These are phyloP conservation scores for Hippoglossus hippoglossus DNA, from an alignment of 2,797 vertebrate genomes.

Conservation along the genomic window DNA sequence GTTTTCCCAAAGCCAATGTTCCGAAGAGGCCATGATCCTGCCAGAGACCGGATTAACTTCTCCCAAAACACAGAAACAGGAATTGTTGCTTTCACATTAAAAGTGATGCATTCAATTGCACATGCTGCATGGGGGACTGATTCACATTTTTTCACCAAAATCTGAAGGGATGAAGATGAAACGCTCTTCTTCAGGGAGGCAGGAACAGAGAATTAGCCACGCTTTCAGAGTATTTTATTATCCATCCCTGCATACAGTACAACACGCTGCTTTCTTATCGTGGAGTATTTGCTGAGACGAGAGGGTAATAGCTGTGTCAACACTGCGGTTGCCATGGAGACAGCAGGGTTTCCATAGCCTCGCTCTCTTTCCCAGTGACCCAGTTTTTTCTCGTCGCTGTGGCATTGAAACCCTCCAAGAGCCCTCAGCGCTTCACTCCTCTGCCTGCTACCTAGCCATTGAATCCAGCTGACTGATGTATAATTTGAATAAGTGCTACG, in stretches of 20 bases:
- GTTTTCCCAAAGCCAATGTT: neutral
- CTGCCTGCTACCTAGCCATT: constrained; percentile 57
- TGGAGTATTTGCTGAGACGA: constrained; percentile 60
- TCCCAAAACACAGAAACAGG: neutral
- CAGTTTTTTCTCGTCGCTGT: constrained; percentile 63
- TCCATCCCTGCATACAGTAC: constrained; percentile 31
- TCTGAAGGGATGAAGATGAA: constrained; percentile 11
- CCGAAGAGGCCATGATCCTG: neutral
- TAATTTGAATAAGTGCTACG: constrained; percentile 40
- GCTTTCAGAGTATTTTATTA: constrained; percentile 44
- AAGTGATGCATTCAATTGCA: neutral
- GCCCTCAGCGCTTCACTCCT: constrained; percentile 55
- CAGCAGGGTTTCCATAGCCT: constrained; percentile 61
- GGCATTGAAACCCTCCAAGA: constrained; percentile 54
- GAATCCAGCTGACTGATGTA: constrained; percentile 60
- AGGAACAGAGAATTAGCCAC: constrained; percentile 32
- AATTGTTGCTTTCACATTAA: constrained; percentile 6
- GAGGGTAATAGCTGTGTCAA: constrained; percentile 76
- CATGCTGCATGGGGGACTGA: neutral
- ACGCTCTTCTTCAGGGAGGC: neutral
- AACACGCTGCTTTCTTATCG: constrained; percentile 47
- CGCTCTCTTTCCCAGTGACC: constrained; percentile 68
- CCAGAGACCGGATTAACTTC: neutral
- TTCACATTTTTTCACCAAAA: constrained; percentile 22
- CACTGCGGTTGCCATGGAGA: constrained; percentile 72